Conservation (phyloP, 2,888 invertebrate species). For the Drosophila vallismaia region DNA sequence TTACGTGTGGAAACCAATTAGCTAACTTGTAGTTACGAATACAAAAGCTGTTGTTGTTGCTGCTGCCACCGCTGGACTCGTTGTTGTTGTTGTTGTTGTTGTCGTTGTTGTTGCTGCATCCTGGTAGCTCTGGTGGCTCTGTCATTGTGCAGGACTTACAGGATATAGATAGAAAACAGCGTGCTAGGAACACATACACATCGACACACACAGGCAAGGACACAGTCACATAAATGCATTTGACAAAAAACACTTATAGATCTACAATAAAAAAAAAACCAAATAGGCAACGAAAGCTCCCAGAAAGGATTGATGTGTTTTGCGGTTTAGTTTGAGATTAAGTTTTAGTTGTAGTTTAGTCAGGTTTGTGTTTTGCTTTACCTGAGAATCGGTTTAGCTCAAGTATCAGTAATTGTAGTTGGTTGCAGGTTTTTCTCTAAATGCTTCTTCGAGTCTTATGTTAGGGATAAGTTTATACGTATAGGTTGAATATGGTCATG, state of each 20-base stretch:
- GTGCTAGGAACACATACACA: conserved; percentile 34
- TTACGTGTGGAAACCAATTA: conserved; percentile 82
- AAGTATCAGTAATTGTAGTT: conserved; percentile 2
- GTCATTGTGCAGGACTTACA: conserved; percentile 48
- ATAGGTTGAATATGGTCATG: conserved; percentile 35
- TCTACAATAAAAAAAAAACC: conserved; percentile 15
- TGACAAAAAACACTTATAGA: conserved; percentile 23
- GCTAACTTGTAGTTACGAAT: conserved; percentile 71
- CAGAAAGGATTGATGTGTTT: conserved; percentile 37
- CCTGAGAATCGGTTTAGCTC: conserved; percentile 20
- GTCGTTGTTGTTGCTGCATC: conserved; percentile 11
- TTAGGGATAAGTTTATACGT: conserved; percentile 5
- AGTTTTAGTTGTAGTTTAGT: not conserved
- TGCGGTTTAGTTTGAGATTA: not conserved
- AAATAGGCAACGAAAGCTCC: conserved; percentile 49
- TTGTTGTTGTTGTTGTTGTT: conserved; percentile 21
- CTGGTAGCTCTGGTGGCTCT: conserved; percentile 11
- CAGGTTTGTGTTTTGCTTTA: conserved; percentile 12
- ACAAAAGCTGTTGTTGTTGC: conserved; percentile 26
- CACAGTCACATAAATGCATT: conserved; percentile 36
- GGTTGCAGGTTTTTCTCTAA: not conserved
- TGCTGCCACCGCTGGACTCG: conserved; percentile 8
- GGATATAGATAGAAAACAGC: not conserved
- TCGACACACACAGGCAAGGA: conserved; percentile 11
- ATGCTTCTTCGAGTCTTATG: conserved; percentile 2